Percentiles rank a stretch among this genome's conserved stretches.
Evolutionary conservation across 1,140 invertebrate genomes (phyloP).

Genomic region (Meloidogyne exigua): DNA sequence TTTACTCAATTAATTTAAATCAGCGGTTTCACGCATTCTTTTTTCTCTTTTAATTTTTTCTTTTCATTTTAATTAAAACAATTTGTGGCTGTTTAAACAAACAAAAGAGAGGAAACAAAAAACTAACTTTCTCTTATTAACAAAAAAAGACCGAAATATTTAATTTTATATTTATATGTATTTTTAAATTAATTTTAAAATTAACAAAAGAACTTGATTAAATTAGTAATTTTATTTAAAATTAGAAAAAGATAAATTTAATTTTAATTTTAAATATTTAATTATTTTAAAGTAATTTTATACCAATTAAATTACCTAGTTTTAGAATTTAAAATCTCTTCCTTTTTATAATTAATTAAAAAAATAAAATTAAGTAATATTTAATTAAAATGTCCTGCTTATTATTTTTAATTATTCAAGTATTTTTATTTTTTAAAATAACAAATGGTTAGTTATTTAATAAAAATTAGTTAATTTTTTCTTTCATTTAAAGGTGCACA

Average conservation of each 20-base stretch:
- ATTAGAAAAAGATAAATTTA: background rate
- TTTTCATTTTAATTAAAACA: too few relatives aligned
- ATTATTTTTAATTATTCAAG: background rate
- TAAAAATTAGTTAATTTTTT: background rate
- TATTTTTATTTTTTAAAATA: background rate
- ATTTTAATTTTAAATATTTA: too few relatives aligned
- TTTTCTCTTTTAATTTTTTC: background rate
- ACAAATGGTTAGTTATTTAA: background rate
- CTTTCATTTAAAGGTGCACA: background rate
- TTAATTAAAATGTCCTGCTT: background rate
- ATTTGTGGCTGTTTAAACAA: background rate
- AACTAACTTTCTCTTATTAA: background rate
- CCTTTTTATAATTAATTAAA: too few relatives aligned
- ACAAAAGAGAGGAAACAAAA: background rate
- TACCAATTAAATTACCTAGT: too few relatives aligned
- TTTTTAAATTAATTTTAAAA: background rate
- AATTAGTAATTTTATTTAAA: background rate
- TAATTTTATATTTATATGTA: background rate
- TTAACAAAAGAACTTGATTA: background rate
- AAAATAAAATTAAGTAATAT: background rate
- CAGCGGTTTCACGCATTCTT: background rate
- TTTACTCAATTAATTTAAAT: background rate
- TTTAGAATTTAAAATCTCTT: too few relatives aligned
- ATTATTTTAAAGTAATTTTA: too few relatives aligned
- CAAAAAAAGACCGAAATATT: background rate